Conservation (phyloP, 2,888 invertebrate species). For the Teleogryllus oceanicus region DNA sequence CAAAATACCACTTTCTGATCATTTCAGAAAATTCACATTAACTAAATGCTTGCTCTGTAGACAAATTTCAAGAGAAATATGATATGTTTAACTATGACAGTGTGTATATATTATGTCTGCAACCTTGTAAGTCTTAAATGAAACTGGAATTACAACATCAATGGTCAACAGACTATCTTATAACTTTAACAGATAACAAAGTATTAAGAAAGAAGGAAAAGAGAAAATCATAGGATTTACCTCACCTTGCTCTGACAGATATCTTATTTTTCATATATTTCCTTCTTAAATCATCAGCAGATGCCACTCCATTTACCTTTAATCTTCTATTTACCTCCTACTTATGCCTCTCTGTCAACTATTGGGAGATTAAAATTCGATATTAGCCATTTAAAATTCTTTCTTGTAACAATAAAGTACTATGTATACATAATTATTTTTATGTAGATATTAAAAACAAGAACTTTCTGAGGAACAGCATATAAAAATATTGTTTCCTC, state of each 20-base stretch:
- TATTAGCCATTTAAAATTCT: background rate
- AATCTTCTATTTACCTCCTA: background rate
- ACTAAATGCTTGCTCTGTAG: no score
- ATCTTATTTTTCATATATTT: background rate
- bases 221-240: background rate
- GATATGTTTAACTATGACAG: background rate
- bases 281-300: background rate
- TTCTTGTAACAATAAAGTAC: slow-evolving; percentile 11
- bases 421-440: slow-evolving; percentile 11
- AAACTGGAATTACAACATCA: background rate
- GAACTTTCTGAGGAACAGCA: slow-evolving; percentile 10
- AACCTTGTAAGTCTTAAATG: background rate
- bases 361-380: background rate
- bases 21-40: no score
- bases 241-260: background rate
- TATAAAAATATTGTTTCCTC: slow-evolving; percentile 18
- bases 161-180: background rate
- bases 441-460: background rate
- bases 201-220: background rate
- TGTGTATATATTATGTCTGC: background rate
- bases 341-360: background rate
- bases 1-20: no score
- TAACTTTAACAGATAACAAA: no score
- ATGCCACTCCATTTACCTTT: background rate
- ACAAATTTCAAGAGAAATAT: background rate